phyloP scores from a whole-genome alignment of 2,888 invertebrate genomes.

The Calameuta filiformis region DNA sequence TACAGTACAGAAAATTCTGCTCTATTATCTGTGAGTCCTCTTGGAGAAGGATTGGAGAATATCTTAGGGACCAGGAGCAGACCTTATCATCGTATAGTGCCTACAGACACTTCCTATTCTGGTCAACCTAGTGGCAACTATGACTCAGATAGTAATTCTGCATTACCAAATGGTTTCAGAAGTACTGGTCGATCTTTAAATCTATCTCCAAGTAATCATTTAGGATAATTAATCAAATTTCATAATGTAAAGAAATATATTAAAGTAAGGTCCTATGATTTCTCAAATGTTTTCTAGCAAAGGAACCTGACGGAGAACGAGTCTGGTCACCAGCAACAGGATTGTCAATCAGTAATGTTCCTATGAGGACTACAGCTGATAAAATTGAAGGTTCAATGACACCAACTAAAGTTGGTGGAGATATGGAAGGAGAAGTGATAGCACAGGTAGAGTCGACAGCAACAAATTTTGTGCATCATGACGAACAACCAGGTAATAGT shows the following conservation, averaged over 20 bases:
- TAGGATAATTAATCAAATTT: background rate
- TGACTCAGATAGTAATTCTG: constrained; percentile 41
- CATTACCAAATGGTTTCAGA: constrained; percentile 40
- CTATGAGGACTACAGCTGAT: background rate
- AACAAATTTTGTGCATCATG: constrained; percentile 12
- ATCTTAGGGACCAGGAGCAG: constrained; percentile 34
- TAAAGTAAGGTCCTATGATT: background rate
- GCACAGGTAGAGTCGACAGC: constrained; percentile 17
- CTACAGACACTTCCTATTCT: constrained; percentile 37
- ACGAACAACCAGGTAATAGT: constrained; percentile 29
- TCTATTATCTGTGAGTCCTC: constrained; percentile 40
- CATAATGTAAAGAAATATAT: constrained; percentile 14
- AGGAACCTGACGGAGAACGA: constrained; percentile 11
- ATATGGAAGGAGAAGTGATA: constrained; percentile 21
- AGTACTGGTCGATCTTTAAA: constrained; percentile 45
- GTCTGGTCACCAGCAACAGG: constrained; percentile 16
- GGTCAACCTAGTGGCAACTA: constrained; percentile 46
- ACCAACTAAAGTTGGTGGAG: constrained; percentile 17
- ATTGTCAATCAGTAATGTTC: constrained; percentile 7
- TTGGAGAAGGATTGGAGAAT: constrained; percentile 31
- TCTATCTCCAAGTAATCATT: constrained; percentile 38
- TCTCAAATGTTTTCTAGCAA: constrained; percentile 4
- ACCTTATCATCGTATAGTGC: constrained; percentile 36
- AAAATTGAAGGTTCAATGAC: constrained; percentile 8
- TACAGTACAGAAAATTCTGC: constrained; percentile 38